phyloP scores from a whole-genome alignment of 1,140 invertebrate species.

The Venustaconcha ellipsiformis region DNA sequence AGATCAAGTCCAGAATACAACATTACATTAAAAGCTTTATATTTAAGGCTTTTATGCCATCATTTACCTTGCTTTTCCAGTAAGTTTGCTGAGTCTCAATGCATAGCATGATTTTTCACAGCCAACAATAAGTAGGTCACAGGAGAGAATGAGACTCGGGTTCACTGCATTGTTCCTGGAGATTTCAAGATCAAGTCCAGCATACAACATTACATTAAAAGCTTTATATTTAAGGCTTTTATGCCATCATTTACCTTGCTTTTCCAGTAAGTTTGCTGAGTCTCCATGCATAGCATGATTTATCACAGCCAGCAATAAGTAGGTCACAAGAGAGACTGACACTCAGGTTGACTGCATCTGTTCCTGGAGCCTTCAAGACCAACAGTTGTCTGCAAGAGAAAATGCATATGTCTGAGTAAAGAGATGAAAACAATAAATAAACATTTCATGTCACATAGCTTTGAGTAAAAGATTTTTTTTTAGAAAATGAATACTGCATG shows the following conservation, averaged over 20 bases:
- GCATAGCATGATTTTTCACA: slow-evolving; percentile 62
- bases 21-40: no score
- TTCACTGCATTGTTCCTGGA: slow-evolving; percentile 51
- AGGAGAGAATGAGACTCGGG: slow-evolving; percentile 40
- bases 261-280: slow-evolving; percentile 24
- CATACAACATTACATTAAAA: no score
- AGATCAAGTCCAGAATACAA: slow-evolving; percentile 12
- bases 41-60: slow-evolving; percentile 55
- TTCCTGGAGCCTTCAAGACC: slow-evolving; percentile 41
- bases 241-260: slow-evolving; percentile 58
- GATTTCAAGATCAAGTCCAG: slow-evolving; percentile 35
- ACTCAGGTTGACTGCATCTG: slow-evolving; percentile 56
- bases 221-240: slow-evolving; percentile 16
- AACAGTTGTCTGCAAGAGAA: slow-evolving; percentile 46
- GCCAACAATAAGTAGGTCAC: slow-evolving; percentile 51
- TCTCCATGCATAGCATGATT: slow-evolving; percentile 61
- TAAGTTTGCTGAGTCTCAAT: slow-evolving; percentile 42
- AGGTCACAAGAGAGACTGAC: slow-evolving; percentile 35
- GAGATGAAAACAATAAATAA: no score
- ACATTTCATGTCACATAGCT: no score
- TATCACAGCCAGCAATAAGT: slow-evolving; percentile 61
- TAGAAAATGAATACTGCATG: no score
- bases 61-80: slow-evolving; percentile 36
- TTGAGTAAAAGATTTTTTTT: no score
- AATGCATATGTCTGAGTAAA: no score